Evolutionary conservation across 2,797 vertebrate genomes (phyloP).

Genomic region (Nyctalus aviator): DNA sequence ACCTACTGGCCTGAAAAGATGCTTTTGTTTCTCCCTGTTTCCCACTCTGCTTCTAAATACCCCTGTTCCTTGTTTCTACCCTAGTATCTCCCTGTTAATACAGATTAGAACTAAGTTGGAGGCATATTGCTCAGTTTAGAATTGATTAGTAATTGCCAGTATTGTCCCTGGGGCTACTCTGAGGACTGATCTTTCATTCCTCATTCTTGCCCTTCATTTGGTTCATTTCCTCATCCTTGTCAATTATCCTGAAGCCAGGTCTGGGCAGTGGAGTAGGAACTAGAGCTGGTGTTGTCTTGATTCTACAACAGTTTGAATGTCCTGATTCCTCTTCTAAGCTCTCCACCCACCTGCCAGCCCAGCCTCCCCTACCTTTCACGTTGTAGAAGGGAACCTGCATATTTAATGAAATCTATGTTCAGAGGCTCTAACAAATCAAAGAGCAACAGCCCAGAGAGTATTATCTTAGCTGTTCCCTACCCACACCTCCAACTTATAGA

Average conservation of each 20-base stretch:
- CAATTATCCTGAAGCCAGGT: not conserved
- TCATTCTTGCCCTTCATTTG: not conserved
- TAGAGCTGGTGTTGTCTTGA: not conserved
- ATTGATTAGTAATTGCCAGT: not conserved
- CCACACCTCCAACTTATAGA: not conserved
- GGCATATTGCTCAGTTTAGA: not conserved
- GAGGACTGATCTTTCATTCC: not conserved
- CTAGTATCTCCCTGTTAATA: not conserved
- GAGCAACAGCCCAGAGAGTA: not conserved
- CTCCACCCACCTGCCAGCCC: rapidly evolving
- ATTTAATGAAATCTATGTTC: not conserved
- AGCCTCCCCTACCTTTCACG: not conserved
- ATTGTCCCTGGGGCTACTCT: not conserved
- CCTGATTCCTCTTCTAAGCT: not conserved
- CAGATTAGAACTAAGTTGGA: not conserved
- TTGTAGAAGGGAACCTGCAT: not conserved
- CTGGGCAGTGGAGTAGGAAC: not conserved
- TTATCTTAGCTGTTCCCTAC: not conserved
- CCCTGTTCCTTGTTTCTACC: not conserved
- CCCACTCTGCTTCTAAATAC: not conserved
- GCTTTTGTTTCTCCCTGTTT: not conserved
- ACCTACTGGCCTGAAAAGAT: not conserved
- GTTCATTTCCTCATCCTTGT: rapidly evolving
- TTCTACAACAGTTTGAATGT: not conserved
- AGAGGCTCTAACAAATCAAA: not conserved